phyloP scores from a whole-genome alignment of 2,797 vertebrate genomes.

The Neopelma chrysocephalum region DNA sequence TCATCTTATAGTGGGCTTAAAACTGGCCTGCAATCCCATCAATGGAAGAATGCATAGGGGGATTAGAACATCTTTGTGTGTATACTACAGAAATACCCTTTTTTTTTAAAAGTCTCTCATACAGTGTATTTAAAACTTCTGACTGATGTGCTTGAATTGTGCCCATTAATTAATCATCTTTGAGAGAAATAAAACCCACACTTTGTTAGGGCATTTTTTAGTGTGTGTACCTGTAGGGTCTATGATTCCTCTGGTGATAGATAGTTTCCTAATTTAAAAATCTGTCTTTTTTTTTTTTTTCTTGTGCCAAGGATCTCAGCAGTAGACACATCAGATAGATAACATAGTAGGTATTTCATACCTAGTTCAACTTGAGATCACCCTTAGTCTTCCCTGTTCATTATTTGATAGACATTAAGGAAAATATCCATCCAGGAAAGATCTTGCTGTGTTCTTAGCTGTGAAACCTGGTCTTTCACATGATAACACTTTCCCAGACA shows the following conservation, averaged over 20 bases:
- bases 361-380: neutral
- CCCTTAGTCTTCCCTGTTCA: neutral
- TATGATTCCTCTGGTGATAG: neutral
- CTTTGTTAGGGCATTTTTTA: neutral
- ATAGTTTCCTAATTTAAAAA: neutral
- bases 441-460: neutral
- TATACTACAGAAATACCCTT: neutral
- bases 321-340: neutral
- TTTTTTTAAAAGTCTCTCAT: neutral
- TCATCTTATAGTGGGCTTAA: neutral
- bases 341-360: neutral
- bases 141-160: neutral
- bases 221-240: neutral
- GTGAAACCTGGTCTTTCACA: neutral
- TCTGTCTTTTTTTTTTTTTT: neutral
- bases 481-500: neutral
- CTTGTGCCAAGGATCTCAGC: neutral
- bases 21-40: neutral
- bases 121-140: neutral
- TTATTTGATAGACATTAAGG: neutral
- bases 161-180: neutral
- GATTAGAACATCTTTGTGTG: neutral
- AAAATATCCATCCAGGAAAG: neutral
- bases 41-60: neutral
- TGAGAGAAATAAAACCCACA: neutral